These are phyloP conservation scores for Acholoe squamosa DNA, from an alignment of 2,888 invertebrate species.

Conservation along the genomic window DNA sequence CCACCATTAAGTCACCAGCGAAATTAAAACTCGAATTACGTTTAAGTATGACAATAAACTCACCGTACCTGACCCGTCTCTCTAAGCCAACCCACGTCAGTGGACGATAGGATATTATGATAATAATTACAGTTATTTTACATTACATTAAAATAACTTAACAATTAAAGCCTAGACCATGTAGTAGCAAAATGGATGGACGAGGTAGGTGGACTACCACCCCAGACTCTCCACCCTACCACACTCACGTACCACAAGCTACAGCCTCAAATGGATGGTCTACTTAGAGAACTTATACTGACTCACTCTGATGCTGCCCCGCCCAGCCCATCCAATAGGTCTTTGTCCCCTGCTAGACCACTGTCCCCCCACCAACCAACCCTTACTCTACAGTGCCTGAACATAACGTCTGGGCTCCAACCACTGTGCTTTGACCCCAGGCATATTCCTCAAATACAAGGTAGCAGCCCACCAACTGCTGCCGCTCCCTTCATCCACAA, in stretches of 20 bases:
- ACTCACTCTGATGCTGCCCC: neutral
- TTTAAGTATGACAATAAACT: too few relatives aligned
- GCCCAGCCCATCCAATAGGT: neutral
- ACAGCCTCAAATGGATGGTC: neutral
- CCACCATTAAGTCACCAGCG: too few relatives aligned
- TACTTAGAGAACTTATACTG: slow-evolving; percentile 6
- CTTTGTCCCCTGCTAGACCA: neutral
- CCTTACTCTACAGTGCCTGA: neutral
- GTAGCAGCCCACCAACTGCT: neutral
- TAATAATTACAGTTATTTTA: too few relatives aligned
- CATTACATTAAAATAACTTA: too few relatives aligned
- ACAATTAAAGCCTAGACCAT: neutral
- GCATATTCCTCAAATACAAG: neutral
- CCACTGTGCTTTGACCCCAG: slow-evolving; percentile 10
- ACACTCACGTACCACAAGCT: neutral
- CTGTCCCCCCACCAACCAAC: neutral
- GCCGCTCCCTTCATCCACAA: neutral
- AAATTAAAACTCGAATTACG: too few relatives aligned
- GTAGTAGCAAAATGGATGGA: neutral
- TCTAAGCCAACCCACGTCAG: too few relatives aligned
- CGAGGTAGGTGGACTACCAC: neutral
- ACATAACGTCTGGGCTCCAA: neutral
- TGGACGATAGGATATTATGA: too few relatives aligned
- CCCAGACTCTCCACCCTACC: too few relatives aligned
- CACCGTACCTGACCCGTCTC: too few relatives aligned